Evolutionary conservation across 2,113 vertebrate species (phyloP).

Genomic region (Saccopteryx leptura): DNA sequence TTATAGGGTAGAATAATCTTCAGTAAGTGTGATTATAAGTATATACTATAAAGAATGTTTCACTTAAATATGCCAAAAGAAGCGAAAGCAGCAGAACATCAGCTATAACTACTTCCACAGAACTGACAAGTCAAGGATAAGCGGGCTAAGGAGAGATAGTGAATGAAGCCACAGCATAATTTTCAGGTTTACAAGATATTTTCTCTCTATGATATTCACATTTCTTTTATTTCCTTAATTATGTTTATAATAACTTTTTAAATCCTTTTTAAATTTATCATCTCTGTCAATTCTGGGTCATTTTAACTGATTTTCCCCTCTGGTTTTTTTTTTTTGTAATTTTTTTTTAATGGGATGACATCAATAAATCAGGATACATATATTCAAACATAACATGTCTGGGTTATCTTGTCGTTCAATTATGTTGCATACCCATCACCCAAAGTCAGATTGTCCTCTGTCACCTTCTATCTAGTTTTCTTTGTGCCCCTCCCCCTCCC

Average conservation of each 20-base stretch:
- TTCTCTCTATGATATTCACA: background rate
- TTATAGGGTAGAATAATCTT: conserved; percentile 1
- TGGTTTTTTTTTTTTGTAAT: too few species aligned
- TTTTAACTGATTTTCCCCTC: background rate
- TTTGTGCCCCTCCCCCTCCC: too few species aligned
- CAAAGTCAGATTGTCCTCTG: too few species aligned
- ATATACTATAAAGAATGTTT: conserved; percentile 39
- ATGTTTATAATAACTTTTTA: conserved; percentile 20
- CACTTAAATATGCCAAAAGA: conserved; percentile 51
- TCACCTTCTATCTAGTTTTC: too few species aligned
- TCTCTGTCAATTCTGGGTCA: conserved; percentile 22
- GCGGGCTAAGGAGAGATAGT: background rate
- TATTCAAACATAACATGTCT: too few species aligned
- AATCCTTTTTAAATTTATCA: conserved; percentile 9
- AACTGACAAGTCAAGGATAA: conserved; percentile 41
- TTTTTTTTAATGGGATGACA: too few species aligned
- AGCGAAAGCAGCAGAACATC: conserved; percentile 8
- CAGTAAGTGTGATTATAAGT: conserved; percentile 41
- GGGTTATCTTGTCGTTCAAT: too few species aligned
- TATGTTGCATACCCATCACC: too few species aligned
- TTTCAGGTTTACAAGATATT: background rate
- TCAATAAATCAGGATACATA: too few species aligned
- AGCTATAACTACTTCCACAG: conserved; percentile 48
- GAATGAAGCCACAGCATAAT: background rate
- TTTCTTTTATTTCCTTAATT: conserved; percentile 25